A percentile compares a stretch with the other conserved stretches of the same genome.
Evolutionary conservation across 1,140 invertebrate species (phyloP).

Genomic region (Drosophila orosa): DNA sequence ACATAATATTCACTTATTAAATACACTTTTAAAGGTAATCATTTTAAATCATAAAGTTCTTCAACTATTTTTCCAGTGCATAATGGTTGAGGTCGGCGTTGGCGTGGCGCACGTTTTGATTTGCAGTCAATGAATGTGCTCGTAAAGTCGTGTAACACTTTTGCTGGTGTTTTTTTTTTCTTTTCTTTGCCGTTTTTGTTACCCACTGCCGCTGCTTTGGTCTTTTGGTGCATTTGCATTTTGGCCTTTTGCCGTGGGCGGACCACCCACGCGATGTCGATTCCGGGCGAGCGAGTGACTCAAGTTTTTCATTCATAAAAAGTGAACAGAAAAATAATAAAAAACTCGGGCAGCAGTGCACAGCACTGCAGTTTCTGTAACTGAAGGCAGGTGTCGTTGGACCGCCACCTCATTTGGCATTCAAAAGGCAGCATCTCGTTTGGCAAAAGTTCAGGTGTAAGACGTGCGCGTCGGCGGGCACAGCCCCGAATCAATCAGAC

Average conservation of each 20-base stretch:
- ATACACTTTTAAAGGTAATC: background rate
- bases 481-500: constrained; percentile 48
- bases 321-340: constrained; percentile 34
- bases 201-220: constrained; percentile 46
- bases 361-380: constrained; percentile 3
- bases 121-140: constrained; percentile 77
- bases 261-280: constrained; percentile 66
- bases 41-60: no score
- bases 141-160: constrained; percentile 76
- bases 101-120: constrained; percentile 76
- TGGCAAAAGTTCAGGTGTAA: constrained; percentile 72
- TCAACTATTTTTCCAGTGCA: background rate
- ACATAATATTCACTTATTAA: background rate
- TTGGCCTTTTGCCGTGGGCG: constrained; percentile 64
- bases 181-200: constrained; percentile 32
- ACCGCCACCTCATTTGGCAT: constrained; percentile 56
- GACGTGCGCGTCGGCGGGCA: constrained; percentile 43
- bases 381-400: constrained; percentile 45
- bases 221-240: constrained; percentile 71
- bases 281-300: constrained; percentile 40
- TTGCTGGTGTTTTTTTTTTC: constrained; percentile 41
- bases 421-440: constrained; percentile 68
- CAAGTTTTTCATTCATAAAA: constrained; percentile 74
- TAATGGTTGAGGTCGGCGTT: constrained; percentile 47
- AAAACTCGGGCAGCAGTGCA: constrained; percentile 12